A percentile compares a stretch with the other conserved stretches of the same genome.
Evolutionary conservation across 2,797 vertebrate species (phyloP).

Genomic region (Paramormyrops hopkinsi): DNA sequence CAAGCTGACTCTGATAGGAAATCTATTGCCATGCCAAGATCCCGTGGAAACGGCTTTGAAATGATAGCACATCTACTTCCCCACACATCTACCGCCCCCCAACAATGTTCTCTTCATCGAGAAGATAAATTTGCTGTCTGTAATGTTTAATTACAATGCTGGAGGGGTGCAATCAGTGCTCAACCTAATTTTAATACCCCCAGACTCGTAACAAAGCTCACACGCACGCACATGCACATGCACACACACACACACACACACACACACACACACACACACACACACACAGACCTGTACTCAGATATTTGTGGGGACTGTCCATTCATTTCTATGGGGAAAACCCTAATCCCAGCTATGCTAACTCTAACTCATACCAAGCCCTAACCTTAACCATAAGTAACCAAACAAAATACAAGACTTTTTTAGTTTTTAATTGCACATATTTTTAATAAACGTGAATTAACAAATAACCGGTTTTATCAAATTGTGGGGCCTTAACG

Average conservation of each 20-base stretch:
- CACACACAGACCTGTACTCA: not conserved
- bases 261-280: not conserved
- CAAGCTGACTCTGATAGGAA: slow-evolving; percentile 24
- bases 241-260: not conserved
- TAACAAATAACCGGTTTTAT: not conserved
- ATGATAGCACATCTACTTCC: slow-evolving; percentile 5
- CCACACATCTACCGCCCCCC: not conserved
- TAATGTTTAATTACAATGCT: not conserved
- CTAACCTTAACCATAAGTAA: not conserved
- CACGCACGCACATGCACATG: not conserved
- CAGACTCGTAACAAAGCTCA: not conserved
- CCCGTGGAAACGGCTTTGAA: slow-evolving; percentile 13
- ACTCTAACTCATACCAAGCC: not conserved
- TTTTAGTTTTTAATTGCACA: not conserved
- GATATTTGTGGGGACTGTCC: not conserved
- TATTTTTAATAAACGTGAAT: not conserved
- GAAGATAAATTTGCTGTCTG: slow-evolving; percentile 2
- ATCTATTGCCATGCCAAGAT: slow-evolving; percentile 1
- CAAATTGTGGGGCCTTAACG: not conserved
- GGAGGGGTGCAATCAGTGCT: not conserved
- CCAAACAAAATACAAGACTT: not conserved
- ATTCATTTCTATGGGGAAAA: not conserved
- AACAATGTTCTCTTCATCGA: not conserved
- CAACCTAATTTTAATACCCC: not conserved
- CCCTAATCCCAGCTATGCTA: not conserved